These are phyloP conservation scores for Nibea coibor DNA, from an alignment of 2,113 vertebrate genomes.

Conservation along the genomic window DNA sequence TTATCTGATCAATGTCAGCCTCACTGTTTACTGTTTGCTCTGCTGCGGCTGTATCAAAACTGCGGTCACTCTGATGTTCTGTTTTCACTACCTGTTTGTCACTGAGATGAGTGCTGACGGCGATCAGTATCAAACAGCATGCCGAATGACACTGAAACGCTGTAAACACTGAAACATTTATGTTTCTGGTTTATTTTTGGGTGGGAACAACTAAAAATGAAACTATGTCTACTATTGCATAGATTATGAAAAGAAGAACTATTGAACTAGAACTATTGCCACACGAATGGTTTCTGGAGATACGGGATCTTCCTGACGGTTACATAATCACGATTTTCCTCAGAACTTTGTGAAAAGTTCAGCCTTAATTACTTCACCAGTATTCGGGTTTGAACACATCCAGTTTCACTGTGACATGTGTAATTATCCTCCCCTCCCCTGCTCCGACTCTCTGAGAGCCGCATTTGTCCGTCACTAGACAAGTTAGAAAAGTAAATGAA, in stretches of 20 bases:
- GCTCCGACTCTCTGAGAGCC: background rate
- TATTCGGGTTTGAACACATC: constrained; percentile 37
- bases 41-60: background rate
- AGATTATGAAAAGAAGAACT: background rate
- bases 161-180: too few species aligned
- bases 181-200: background rate
- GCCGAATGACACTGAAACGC: too few species aligned
- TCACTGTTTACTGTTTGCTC: background rate
- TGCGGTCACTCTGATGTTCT: too few species aligned
- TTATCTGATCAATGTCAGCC: background rate
- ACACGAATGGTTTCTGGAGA: background rate
- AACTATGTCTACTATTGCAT: background rate
- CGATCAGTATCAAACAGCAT: background rate
- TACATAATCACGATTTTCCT: background rate
- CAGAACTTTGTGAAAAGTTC: background rate
- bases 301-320: too few species aligned
- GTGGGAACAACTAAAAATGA: background rate
- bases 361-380: background rate
- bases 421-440: background rate
- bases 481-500: background rate
- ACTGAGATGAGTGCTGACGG: background rate
- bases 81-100: background rate
- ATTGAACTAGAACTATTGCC: too few species aligned
- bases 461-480: background rate
- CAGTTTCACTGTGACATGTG: constrained; percentile 21